A percentile compares a stretch with the other conserved stretches of the same genome.
These are phyloP conservation scores for Ostrea denselamellosa DNA, from an alignment of 1,140 invertebrate species.

Conservation along the genomic window DNA sequence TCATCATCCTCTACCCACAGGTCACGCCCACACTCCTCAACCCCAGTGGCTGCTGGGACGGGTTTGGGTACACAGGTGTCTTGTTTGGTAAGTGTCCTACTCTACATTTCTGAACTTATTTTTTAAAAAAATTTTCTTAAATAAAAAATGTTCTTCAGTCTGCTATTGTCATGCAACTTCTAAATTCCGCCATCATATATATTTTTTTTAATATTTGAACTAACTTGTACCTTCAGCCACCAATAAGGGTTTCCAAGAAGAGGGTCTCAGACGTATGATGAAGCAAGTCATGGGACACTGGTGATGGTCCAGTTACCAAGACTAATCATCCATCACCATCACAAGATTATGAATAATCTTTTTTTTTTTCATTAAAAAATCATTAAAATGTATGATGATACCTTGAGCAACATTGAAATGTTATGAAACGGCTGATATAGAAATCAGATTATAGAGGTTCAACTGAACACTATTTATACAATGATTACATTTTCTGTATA, in stretches of 20 bases:
- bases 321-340: too few species aligned
- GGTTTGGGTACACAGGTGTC: conserved; percentile 75
- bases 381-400: too few species aligned
- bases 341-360: too few species aligned
- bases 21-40: conserved; percentile 70
- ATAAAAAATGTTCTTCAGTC: neutral
- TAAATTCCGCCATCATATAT: too few species aligned
- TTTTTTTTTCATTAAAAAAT: too few species aligned
- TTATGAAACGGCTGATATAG: too few species aligned
- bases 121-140: neutral
- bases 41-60: conserved; percentile 79
- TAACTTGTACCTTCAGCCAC: conserved; percentile 59
- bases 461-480: too few species aligned
- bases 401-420: too few species aligned
- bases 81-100: conserved; percentile 65
- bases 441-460: too few species aligned
- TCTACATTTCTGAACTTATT: neutral
- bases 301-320: neutral
- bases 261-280: conserved; percentile 64
- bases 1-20: conserved; percentile 79
- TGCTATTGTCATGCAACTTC: neutral
- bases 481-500: too few species aligned
- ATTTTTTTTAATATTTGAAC: neutral
- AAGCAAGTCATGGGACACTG: conserved; percentile 46
- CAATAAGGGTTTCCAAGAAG: conserved; percentile 65